Percentiles rank a stretch among this genome's conserved stretches.
phyloP scores from a whole-genome alignment of 2,888 invertebrate genomes.

The Cyclophora albipunctata region DNA sequence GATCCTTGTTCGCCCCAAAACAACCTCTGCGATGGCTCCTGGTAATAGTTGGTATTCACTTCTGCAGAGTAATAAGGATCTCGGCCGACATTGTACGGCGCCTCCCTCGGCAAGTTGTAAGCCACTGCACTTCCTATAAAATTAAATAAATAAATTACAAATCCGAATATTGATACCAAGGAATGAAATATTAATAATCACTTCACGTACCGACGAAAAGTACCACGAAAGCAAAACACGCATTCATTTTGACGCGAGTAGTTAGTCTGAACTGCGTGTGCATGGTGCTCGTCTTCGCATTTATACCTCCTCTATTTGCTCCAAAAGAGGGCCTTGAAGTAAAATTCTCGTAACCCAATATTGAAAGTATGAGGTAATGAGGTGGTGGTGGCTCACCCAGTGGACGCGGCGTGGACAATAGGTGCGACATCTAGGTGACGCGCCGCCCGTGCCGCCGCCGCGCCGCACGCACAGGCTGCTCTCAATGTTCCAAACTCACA shows the following conservation, averaged over 20 bases:
- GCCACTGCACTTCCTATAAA: constrained; percentile 55
- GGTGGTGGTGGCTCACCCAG: constrained; percentile 63
- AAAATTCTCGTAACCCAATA: constrained; percentile 75
- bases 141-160: constrained; percentile 14
- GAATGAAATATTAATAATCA: constrained; percentile 20
- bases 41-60: constrained; percentile 31
- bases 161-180: neutral
- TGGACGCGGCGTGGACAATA: constrained; percentile 59
- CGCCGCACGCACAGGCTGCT: constrained; percentile 57
- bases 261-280: constrained; percentile 57
- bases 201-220: constrained; percentile 61
- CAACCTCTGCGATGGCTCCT: constrained; percentile 56
- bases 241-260: constrained; percentile 62
- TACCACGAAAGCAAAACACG: constrained; percentile 47
- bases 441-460: constrained; percentile 52
- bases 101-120: constrained; percentile 53
- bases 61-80: constrained; percentile 44
- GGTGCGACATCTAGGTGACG: constrained; percentile 73
- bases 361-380: constrained; percentile 73
- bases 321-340: constrained; percentile 71
- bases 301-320: constrained; percentile 71
- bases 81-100: constrained; percentile 49
- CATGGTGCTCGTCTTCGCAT: constrained; percentile 63
- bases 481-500: constrained; percentile 23
- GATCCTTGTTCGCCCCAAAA: constrained; percentile 60